Percentiles rank a stretch among this genome's conserved stretches.
phyloP scores from a whole-genome alignment of 2,113 vertebrate species.

The Elaphurus davidianus region DNA sequence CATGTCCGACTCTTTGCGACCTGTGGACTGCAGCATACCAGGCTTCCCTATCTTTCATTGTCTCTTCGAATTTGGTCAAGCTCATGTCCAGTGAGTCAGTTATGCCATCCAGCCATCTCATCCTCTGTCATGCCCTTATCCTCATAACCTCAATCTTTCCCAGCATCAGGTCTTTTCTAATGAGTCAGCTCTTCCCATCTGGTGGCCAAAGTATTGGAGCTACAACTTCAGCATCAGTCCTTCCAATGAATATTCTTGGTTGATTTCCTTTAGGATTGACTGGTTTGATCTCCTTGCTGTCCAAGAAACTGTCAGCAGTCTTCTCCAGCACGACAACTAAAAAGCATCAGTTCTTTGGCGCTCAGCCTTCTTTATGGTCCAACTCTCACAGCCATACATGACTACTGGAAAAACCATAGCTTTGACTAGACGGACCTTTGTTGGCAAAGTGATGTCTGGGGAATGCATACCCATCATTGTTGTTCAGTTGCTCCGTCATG shows the following conservation, averaged over 20 bases:
- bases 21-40: neutral
- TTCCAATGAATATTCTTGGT: neutral
- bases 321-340: fast-evolving
- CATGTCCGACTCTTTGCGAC: fast-evolving
- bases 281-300: neutral
- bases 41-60: neutral
- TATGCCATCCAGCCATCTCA: neutral
- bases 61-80: neutral
- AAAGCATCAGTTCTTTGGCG: neutral
- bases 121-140: neutral
- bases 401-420: neutral
- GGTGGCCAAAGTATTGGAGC: neutral
- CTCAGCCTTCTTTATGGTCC: neutral
- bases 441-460: neutral
- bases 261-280: neutral
- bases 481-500: neutral
- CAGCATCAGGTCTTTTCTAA: neutral
- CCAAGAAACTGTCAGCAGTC: neutral
- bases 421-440: neutral
- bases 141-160: neutral
- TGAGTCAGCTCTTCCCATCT: neutral
- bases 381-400: neutral
- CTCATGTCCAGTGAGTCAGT: neutral
- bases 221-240: neutral
- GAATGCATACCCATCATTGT: neutral